Evolutionary conservation across 2,797 vertebrate species (phyloP).

Genomic region (Taenioides sp.): DNA sequence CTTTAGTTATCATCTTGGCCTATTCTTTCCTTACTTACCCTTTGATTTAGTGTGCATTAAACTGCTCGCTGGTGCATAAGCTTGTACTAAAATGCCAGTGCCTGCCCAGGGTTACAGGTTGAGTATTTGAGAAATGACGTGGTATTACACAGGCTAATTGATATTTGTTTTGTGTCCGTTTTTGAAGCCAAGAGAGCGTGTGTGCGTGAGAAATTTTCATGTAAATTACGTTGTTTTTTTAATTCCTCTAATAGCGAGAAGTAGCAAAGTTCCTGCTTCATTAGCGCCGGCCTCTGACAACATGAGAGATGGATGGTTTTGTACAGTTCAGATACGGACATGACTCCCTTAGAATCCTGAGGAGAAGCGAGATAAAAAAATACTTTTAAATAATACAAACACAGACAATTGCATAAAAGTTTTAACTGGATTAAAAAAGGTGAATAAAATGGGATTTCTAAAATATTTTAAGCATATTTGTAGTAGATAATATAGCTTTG

Average conservation of each 20-base stretch:
- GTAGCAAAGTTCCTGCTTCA: conserved; percentile 33
- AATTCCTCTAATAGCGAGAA: conserved; percentile 42
- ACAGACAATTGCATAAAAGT: not conserved
- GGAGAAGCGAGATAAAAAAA: not conserved
- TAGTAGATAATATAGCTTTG: no score
- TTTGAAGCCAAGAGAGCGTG: conserved; percentile 41
- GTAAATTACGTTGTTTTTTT: conserved; percentile 43
- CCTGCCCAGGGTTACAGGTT: conserved; percentile 9
- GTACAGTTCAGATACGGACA: conserved; percentile 6
- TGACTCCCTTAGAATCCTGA: not conserved
- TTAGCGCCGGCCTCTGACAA: conserved; percentile 41
- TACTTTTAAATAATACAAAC: conserved; percentile 13
- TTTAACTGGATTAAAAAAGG: no score
- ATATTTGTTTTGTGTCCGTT: conserved; percentile 58
- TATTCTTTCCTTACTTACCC: not conserved
- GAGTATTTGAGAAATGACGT: conserved; percentile 34
- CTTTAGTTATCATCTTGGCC: no score
- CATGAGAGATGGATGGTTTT: conserved; percentile 24
- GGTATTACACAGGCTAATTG: conserved; percentile 46
- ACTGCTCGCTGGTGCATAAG: not conserved
- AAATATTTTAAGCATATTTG: no score
- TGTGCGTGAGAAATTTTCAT: conserved; percentile 42
- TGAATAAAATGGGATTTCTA: no score
- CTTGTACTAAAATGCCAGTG: not conserved
- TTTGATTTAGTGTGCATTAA: not conserved